Conservation (phyloP, 2,888 invertebrate genomes). For the Agrotis segetum region DNA sequence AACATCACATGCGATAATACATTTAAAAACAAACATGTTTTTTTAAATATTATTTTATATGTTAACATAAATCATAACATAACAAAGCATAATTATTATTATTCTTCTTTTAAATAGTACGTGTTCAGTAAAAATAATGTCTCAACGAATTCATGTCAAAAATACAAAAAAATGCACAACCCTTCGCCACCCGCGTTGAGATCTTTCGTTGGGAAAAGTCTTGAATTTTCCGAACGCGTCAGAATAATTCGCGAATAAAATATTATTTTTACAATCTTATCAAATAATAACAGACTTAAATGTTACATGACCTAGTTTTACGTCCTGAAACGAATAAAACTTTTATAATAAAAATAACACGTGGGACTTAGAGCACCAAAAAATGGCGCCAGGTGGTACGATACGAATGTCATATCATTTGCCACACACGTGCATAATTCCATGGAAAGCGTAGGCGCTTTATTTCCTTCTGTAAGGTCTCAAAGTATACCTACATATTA, state of each 20-base stretch:
- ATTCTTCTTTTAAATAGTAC: background rate
- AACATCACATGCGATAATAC: background rate
- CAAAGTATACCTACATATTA: conserved; percentile 21
- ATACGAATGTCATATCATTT: conserved; percentile 45
- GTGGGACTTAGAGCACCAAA: conserved; percentile 43
- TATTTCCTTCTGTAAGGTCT: conserved; percentile 58
- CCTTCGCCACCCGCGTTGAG: conserved; percentile 50
- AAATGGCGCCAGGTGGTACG: conserved; percentile 58
- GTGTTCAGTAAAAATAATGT: background rate
- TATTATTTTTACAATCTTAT: background rate
- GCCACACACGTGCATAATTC: conserved; percentile 62
- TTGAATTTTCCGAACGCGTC: background rate
- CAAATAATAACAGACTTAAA: conserved; percentile 9
- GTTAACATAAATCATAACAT: too few relatives aligned
- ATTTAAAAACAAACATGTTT: too few relatives aligned
- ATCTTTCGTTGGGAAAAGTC: conserved; percentile 54
- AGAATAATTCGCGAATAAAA: background rate
- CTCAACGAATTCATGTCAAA: background rate
- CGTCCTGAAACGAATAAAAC: conserved; percentile 11
- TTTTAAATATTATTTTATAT: too few relatives aligned
- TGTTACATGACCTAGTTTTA: conserved; percentile 30
- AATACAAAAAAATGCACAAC: background rate
- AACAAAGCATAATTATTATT: too few relatives aligned
- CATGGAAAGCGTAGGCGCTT: conserved; percentile 55
- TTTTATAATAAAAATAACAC: conserved; percentile 44